Percentiles rank a stretch among this genome's conserved stretches.
Evolutionary conservation across 2,888 invertebrate genomes (phyloP).

Genomic region (Leptinotarsa peninsularis): DNA sequence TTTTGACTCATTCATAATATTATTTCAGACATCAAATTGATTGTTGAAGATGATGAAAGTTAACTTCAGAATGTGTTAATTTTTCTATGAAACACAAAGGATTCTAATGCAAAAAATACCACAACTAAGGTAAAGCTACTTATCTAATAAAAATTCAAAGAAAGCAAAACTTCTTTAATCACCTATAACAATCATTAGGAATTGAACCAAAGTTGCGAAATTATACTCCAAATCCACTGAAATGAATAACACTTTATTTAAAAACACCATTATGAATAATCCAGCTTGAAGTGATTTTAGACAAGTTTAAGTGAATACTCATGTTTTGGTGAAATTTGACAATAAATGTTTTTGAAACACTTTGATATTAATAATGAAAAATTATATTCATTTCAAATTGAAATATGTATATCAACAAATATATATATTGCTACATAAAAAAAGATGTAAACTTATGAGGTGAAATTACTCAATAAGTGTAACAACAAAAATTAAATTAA

Average conservation of each 20-base stretch:
- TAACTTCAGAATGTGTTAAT: neutral
- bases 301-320: neutral
- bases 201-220: slow-evolving; percentile 79
- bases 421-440: too few species aligned
- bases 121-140: slow-evolving; percentile 11
- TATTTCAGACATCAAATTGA: neutral
- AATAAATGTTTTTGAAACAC: too few species aligned
- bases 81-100: slow-evolving; percentile 9
- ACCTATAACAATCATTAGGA: slow-evolving; percentile 79
- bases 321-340: too few species aligned
- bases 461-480: too few species aligned
- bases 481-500: too few species aligned
- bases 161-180: slow-evolving; percentile 52
- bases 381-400: too few species aligned
- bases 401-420: too few species aligned
- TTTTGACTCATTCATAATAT: too few species aligned
- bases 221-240: slow-evolving; percentile 80
- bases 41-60: neutral
- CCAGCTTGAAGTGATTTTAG: neutral
- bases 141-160: slow-evolving; percentile 15
- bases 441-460: too few species aligned
- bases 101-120: neutral
- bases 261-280: neutral
- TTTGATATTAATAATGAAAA: too few species aligned
- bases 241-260: slow-evolving; percentile 50